Conservation (phyloP, 2,797 vertebrate genomes). For the Triplophysa bombifrons region DNA sequence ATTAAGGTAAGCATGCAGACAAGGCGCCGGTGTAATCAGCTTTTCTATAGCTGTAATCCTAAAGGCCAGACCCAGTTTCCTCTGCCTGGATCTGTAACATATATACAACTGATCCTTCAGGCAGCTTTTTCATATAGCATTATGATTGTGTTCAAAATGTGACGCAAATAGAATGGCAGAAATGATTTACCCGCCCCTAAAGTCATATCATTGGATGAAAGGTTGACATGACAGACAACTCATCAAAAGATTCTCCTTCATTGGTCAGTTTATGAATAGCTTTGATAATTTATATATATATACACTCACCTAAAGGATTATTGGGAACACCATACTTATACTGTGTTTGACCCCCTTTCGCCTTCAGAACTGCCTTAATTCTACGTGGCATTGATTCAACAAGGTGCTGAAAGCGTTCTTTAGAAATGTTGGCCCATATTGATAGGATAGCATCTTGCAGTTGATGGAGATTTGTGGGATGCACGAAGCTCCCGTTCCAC, state of each 20-base stretch:
- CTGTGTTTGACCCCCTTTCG: no score
- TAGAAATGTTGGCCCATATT: no score
- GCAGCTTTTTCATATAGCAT: constrained; percentile 59
- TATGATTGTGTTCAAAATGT: constrained; percentile 34
- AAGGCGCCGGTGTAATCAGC: constrained; percentile 71
- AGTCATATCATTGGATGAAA: not conserved
- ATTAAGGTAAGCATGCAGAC: constrained; percentile 68
- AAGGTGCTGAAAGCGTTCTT: no score
- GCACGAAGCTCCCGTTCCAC: no score
- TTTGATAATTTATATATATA: no score
- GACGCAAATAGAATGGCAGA: not conserved
- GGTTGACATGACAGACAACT: not conserved
- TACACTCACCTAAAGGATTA: no score
- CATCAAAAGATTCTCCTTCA: not conserved
- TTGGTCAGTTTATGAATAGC: not conserved
- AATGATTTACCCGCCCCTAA: not conserved
- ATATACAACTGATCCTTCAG: constrained; percentile 58
- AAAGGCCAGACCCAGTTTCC: constrained; percentile 69
- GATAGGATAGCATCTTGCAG: no score
- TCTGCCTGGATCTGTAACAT: constrained; percentile 57
- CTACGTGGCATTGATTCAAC: no score
- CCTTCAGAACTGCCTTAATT: no score
- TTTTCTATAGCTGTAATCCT: constrained; percentile 73
- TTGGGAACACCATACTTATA: no score
- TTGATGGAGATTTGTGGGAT: no score